These are phyloP conservation scores for Ganaspis sp. DNA, from an alignment of 1,140 invertebrate genomes.

Conservation along the genomic window DNA sequence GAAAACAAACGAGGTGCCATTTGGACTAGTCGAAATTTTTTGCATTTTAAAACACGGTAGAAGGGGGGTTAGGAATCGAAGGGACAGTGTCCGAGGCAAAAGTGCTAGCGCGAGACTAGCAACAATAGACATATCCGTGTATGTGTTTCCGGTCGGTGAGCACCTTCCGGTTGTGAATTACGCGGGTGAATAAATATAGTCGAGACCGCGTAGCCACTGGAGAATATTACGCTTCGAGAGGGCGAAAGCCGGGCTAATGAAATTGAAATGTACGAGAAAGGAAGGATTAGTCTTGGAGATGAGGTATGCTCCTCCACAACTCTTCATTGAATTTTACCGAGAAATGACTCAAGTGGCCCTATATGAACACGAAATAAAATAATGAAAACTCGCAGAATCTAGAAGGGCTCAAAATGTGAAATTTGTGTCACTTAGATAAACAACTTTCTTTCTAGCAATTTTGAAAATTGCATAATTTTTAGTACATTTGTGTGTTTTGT, in stretches of 20 bases:
- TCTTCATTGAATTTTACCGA: neutral
- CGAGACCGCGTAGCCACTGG: constrained; percentile 52
- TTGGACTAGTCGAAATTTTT: constrained; percentile 27
- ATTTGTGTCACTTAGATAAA: no score
- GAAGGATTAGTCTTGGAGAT: constrained; percentile 63
- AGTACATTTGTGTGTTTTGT: no score
- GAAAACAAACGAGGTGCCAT: constrained; percentile 39
- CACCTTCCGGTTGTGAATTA: constrained; percentile 75
- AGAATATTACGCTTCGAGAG: constrained; percentile 58
- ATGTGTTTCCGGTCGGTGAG: constrained; percentile 73
- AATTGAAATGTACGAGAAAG: constrained; percentile 72
- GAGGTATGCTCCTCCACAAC: neutral
- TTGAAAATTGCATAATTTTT: no score
- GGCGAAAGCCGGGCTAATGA: constrained; percentile 69
- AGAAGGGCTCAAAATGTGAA: no score
- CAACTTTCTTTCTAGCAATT: no score
- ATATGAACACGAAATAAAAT: no score
- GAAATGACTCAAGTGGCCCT: no score
- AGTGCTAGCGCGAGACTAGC: constrained; percentile 32
- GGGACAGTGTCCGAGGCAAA: constrained; percentile 38
- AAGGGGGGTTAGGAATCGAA: constrained; percentile 35
- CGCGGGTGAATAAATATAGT: constrained; percentile 73
- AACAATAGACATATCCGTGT: constrained; percentile 57
- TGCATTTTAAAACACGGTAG: neutral
- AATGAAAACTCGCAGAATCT: no score